Percentiles rank a stretch among this genome's conserved stretches.
Conservation (phyloP, 2,797 vertebrate species). For the Podarcis siculus region DNA sequence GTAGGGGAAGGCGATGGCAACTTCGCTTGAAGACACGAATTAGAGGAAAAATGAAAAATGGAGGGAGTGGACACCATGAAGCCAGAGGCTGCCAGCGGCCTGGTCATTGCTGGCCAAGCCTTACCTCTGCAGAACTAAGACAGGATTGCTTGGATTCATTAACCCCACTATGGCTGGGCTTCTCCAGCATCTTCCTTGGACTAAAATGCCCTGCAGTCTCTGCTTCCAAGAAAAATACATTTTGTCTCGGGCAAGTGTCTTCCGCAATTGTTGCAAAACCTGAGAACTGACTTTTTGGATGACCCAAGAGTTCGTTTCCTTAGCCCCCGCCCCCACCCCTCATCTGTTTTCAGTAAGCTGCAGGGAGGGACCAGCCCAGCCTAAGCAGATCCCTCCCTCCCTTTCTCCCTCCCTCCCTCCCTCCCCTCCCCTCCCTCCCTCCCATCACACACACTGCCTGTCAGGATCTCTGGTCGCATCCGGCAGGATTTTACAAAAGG, state of each 20-base stretch:
- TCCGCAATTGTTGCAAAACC: neutral
- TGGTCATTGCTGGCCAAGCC: neutral
- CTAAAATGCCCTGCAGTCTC: fast-evolving
- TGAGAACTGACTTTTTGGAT: neutral
- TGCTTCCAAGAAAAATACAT: fast-evolving
- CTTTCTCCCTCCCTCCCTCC: neutral
- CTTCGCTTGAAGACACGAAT: fast-evolving
- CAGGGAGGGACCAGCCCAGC: conserved; percentile 25
- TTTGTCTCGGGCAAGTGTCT: neutral
- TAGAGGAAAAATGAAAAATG: fast-evolving
- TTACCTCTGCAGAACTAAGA: fast-evolving
- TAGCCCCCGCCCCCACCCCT: fast-evolving
- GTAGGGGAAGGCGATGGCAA: fast-evolving
- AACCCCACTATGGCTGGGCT: neutral
- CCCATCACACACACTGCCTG: neutral
- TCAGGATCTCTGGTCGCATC: fast-evolving
- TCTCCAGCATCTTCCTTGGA: fast-evolving
- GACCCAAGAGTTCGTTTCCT: fast-evolving
- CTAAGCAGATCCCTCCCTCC: neutral
- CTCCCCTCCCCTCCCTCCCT: too few relatives aligned
- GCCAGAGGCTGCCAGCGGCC: neutral
- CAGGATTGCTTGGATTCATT: fast-evolving
- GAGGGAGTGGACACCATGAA: neutral
- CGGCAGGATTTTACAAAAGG: fast-evolving
- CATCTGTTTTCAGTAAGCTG: neutral